Evolutionary conservation across 2,797 vertebrate species (phyloP), one percentile per base, ranked within the genome.

Genomic region (Enteromius paludinosus): DNA sequence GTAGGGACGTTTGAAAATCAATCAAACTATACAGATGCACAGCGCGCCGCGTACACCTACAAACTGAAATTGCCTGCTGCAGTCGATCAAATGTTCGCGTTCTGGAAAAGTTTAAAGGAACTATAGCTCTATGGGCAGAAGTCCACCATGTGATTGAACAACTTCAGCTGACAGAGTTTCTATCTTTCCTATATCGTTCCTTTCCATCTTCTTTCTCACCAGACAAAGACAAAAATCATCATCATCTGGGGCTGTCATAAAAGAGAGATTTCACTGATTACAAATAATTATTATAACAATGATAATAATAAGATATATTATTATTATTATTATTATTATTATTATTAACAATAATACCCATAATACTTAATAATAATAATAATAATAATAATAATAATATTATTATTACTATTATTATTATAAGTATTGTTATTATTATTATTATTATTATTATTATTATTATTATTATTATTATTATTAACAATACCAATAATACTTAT

Each of bases 1-100:
- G 33, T 54, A 68, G 14, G 61, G 18, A 33, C 66, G 23, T 75
- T 82, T 74, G 23, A 23, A 56, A 82, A 75, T 82, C 61, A 75
- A 68, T 56, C 61, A 43, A 41, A 65, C n/a, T 49, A 18, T 49
- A 74, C n/a, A 74, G 30, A 73, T 38, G 35, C 28, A 30, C 69
- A 20, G 17, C 9, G 2, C 20, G 5, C 23, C 9, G 2, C 20
- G 5, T 33, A 35, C 28, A 2, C 43, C 14, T 72, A 62, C 38
- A 72, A 43, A 38, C 8, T 62, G 6, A 61, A 80, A 80, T 33
- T 71, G 35, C 52, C 41, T 64, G 8, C 23, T 28, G 56, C 33
- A 15, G 61, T 65, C 65, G 41, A 78, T 47, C 56, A 77, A 59
- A 54, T 41, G n/a, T 38, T 56, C 33, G 23, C 8, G 7, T 59